Evolutionary conservation across 92 coral and sea anemone species (phyloP).

Genomic region (Bergia puertoricense): DNA sequence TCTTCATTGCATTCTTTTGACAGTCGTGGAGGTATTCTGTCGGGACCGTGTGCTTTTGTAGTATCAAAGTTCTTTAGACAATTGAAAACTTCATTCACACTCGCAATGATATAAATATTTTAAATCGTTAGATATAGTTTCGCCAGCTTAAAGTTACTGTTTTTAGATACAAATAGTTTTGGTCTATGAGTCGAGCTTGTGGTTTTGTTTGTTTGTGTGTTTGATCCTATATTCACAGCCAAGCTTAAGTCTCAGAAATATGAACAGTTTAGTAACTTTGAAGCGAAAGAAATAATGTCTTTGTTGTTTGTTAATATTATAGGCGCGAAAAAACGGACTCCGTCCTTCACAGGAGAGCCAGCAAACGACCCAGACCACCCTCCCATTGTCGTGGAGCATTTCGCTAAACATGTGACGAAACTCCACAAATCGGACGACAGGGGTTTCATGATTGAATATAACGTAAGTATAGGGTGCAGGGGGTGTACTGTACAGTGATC

Average conservation of each 20-base stretch:
- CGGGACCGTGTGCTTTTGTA: too few relatives aligned
- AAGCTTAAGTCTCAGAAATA: background rate
- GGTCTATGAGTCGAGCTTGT: too few relatives aligned
- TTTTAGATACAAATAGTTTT: too few relatives aligned
- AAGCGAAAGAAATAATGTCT: background rate
- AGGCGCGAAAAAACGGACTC: conserved; percentile 67
- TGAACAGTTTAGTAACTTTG: background rate
- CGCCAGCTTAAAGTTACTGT: too few relatives aligned
- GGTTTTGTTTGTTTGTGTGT: background rate
- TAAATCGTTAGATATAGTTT: too few relatives aligned
- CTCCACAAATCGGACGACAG: conserved; percentile 98
- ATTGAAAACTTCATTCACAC: too few relatives aligned
- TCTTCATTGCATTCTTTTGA: too few relatives aligned
- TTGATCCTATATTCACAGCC: background rate
- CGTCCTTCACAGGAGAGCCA: conserved; percentile 80
- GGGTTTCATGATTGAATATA: conserved; percentile 97
- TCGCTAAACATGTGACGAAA: conserved; percentile 93
- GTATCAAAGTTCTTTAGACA: too few relatives aligned
- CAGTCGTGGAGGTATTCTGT: too few relatives aligned
- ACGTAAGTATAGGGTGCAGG: conserved; percentile 55
- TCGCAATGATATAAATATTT: too few relatives aligned
- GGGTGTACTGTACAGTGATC: background rate
- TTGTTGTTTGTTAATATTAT: background rate
- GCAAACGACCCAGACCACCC: conserved; percentile 91
- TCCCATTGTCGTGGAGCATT: conserved; percentile 73